Evolutionary conservation across 1,140 invertebrate species (phyloP), one percentile per base, ranked within the genome.

Genomic region (Drosophila sp.): DNA sequence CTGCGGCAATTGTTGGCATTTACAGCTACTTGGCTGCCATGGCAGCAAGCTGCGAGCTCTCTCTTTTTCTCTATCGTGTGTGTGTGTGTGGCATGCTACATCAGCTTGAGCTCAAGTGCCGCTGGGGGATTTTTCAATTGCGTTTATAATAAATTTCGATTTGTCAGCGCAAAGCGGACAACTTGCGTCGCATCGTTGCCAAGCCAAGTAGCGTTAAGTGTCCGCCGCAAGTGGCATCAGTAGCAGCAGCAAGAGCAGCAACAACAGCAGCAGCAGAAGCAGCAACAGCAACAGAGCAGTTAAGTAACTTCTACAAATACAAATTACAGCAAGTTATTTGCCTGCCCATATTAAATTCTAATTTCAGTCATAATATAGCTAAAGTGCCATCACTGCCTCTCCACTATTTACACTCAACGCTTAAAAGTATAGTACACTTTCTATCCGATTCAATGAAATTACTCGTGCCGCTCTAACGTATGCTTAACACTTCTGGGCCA

Each of bases 101-200:
- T 56, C 29, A 50, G 72, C 61, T 76, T 61, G 59, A 63, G 80
- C 82, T 87, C 78, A 87, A 86, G 81, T 81, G 83, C 40, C 63
- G 78, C 71, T 64, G 77, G 77, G 83, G 82, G 79, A 89, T 87
- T 87, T 89, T 79, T 89, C 82, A 87, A 87, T 89, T 89, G 82
- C 83, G 83, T 87, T 89, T 82, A 87, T 89, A 87, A 82, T 76
- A 87, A 76, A 87, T 89, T 87, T 87, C 83, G 82, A 87, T 87
- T 89, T 87, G 83, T 87, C 83, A 89, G 83, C 83, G 67, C 56
- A 78, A 70, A 82, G 64, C 71, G 73, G 63, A 59, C 53, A 62
- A 69, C 72, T 74, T 69, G 29, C 58, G 43, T 38, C 29, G 38
- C 16, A 25, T 21, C 43, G 43, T 64, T 43, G 27, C 27, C 43